These are phyloP conservation scores for Ceratina calcarata DNA, from an alignment of 1,140 invertebrate species.

Conservation along the genomic window DNA sequence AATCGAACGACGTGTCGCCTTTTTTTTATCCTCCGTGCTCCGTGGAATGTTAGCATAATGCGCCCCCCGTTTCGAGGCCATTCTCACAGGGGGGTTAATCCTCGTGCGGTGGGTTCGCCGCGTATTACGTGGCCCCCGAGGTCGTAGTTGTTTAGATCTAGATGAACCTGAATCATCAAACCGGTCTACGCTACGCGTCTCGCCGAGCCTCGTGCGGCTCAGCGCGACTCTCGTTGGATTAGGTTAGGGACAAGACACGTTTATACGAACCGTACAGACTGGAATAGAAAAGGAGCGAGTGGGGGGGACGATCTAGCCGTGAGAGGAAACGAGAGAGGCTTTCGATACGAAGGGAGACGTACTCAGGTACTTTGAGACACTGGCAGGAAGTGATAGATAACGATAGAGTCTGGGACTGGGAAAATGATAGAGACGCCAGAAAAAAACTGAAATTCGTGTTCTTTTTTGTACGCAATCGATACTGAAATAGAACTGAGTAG, in stretches of 20 bases:
- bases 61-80: slow-evolving; percentile 24
- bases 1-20: not conserved
- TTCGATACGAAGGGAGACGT: not conserved
- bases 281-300: slow-evolving; percentile 61
- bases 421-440: not conserved
- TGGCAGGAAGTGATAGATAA: slow-evolving; percentile 11
- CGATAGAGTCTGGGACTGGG: too few species aligned
- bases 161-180: slow-evolving; percentile 77
- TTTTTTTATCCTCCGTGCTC: not conserved
- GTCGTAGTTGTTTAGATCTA: slow-evolving; percentile 73
- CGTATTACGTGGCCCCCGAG: slow-evolving; percentile 58
- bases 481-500: not conserved
- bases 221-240: slow-evolving; percentile 75
- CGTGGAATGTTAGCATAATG: slow-evolving; percentile 9
- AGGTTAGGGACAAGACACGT: slow-evolving; percentile 77
- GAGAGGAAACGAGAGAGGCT: slow-evolving; percentile 10
- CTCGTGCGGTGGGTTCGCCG: slow-evolving; percentile 11
- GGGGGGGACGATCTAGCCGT: slow-evolving; percentile 7
- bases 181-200: slow-evolving; percentile 70
- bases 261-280: slow-evolving; percentile 72
- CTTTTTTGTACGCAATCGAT: not conserved
- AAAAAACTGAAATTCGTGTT: too few species aligned
- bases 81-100: slow-evolving; percentile 42
- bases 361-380: not conserved
- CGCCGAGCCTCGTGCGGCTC: slow-evolving; percentile 62